Evolutionary conservation across 1,140 invertebrate genomes (phyloP).

Genomic region (Leptonema lineaticorne): DNA sequence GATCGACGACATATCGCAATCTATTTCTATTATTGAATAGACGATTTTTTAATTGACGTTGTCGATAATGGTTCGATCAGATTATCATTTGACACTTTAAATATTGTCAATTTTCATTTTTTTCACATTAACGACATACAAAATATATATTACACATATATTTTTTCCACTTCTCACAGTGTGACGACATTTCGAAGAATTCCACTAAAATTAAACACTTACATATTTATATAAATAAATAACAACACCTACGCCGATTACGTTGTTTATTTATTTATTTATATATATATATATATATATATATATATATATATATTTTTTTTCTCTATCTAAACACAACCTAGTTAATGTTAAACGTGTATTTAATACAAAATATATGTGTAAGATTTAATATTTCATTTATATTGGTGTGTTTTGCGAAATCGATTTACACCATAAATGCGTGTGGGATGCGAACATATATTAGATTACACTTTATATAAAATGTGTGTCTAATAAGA

Average conservation of each 20-base stretch:
- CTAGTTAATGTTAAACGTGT: constrained; percentile 1
- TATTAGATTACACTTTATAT: constrained; percentile 9
- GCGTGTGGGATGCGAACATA: constrained; percentile 7
- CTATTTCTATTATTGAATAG: too few species aligned
- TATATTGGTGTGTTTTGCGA: constrained; percentile 14
- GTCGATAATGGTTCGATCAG: neutral
- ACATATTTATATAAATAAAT: neutral
- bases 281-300: too few species aligned
- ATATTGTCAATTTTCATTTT: neutral
- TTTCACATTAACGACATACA: too few species aligned
- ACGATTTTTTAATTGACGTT: constrained; percentile 5
- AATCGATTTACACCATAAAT: neutral
- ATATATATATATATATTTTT: too few species aligned
- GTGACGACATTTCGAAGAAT: neutral
- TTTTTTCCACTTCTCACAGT: neutral
- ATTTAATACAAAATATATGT: neutral
- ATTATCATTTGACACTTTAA: neutral
- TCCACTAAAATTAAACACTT: too few species aligned
- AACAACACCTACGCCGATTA: neutral
- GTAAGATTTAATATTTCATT: too few species aligned
- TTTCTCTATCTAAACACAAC: neutral
- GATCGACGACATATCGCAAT: too few species aligned
- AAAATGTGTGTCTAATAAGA: too few species aligned
- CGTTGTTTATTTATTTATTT: too few species aligned
- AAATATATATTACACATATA: neutral